A percentile compares a stretch with the other conserved stretches of the same genome.
These are phyloP conservation scores for Tetragonula clypearis DNA, from an alignment of 1,140 invertebrate genomes.

Conservation along the genomic window DNA sequence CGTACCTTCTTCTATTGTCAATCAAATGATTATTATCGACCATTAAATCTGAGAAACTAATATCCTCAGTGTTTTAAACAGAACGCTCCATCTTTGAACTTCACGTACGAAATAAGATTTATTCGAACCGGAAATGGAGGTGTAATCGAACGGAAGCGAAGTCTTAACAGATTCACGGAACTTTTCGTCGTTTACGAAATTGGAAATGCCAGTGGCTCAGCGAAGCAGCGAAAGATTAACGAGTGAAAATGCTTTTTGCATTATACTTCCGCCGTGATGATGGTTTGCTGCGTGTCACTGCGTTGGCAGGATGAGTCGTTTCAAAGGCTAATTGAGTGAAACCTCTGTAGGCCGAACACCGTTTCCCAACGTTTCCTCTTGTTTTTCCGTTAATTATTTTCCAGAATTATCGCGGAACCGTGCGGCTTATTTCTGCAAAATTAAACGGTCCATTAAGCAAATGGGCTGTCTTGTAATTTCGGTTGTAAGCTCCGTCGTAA, in stretches of 20 bases:
- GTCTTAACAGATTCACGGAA: neutral
- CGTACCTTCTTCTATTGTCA: neutral
- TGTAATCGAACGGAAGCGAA: neutral
- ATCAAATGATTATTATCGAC: neutral
- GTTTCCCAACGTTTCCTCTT: neutral
- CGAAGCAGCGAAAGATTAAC: constrained; percentile 27
- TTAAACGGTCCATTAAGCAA: neutral
- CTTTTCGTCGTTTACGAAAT: constrained; percentile 14
- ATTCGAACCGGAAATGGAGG: neutral
- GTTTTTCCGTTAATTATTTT: neutral
- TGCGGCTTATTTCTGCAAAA: neutral
- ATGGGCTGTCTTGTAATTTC: neutral
- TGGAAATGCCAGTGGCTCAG: constrained; percentile 9
- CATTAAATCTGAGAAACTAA: neutral
- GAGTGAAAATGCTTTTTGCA: constrained; percentile 25
- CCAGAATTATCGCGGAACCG: neutral
- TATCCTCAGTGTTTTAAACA: too few relatives aligned
- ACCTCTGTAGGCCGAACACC: neutral
- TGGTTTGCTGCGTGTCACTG: too few relatives aligned
- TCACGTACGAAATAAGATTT: neutral
- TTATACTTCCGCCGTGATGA: neutral
- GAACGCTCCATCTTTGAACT: neutral
- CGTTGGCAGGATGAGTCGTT: neutral
- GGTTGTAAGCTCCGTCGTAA: neutral
- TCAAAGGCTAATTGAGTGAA: constrained; percentile 39